A percentile compares a stretch with the other conserved stretches of the same genome.
Evolutionary conservation across 2,797 vertebrate species (phyloP).

Genomic region (Artibeus jamaicensis): DNA sequence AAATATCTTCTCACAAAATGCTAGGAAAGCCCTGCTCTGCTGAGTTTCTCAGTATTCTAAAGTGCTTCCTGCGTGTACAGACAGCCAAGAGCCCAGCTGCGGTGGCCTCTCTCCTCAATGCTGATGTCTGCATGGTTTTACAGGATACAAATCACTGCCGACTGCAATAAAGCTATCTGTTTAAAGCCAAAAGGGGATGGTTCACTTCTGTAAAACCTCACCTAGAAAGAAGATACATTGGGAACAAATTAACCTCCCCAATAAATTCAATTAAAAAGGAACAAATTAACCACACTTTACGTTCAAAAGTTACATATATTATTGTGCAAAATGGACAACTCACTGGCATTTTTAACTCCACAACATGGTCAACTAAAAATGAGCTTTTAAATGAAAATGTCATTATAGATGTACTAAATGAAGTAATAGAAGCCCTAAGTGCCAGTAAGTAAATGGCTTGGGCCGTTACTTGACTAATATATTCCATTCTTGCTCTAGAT

Average conservation of each 20-base stretch:
- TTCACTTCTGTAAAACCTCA: constrained; percentile 15
- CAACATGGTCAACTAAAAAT: constrained; percentile 14
- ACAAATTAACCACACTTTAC: background rate
- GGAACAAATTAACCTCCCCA: background rate
- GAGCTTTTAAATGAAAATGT: constrained; percentile 38
- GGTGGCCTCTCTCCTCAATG: background rate
- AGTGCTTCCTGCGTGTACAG: background rate
- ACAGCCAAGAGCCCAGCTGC: background rate
- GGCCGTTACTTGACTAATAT: background rate
- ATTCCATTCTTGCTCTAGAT: background rate
- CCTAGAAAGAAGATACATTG: background rate
- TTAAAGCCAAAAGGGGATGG: background rate
- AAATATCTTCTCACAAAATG: background rate
- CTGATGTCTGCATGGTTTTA: background rate
- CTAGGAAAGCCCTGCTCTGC: background rate
- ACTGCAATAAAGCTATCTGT: background rate
- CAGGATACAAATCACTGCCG: background rate
- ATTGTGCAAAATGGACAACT: background rate
- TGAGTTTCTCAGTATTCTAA: background rate
- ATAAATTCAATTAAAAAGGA: background rate
- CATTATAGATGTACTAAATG: background rate
- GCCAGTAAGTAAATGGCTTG: background rate
- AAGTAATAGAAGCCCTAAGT: constrained; percentile 20
- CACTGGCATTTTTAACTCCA: background rate
- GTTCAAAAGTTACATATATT: background rate